Percentiles rank a stretch among this genome's conserved stretches.
These are phyloP conservation scores for Tanaodytes sp. DNA, from an alignment of 2,888 invertebrate species.

Conservation along the genomic window DNA sequence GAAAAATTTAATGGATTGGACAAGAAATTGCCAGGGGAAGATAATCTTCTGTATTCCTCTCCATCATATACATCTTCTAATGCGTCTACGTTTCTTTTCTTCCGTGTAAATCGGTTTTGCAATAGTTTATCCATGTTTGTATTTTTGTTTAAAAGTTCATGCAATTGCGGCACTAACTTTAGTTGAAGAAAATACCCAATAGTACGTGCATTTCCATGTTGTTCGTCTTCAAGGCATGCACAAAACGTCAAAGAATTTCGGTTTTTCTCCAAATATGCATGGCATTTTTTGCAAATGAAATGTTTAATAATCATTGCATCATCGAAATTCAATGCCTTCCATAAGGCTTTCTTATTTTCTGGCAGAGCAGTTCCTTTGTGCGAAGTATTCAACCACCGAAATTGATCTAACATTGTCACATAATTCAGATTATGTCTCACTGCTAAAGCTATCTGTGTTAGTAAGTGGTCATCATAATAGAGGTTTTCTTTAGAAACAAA, in stretches of 20 bases:
- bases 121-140: too few relatives aligned
- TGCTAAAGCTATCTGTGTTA: conserved; percentile 5
- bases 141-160: too few relatives aligned
- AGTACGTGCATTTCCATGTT: neutral
- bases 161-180: too few relatives aligned
- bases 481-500: conserved; percentile 3
- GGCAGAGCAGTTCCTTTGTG: conserved; percentile 9
- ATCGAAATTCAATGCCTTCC: conserved; percentile 7
- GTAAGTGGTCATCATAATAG: conserved; percentile 7
- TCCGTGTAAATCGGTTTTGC: too few relatives aligned
- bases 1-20: conserved; percentile 6
- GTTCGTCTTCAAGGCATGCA: neutral
- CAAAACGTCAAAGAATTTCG: neutral
- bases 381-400: conserved; percentile 4
- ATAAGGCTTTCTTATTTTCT: neutral
- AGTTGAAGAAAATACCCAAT: conserved; percentile 11
- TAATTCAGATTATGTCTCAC: conserved; percentile 12
- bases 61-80: conserved; percentile 20
- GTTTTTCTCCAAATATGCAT: conserved; percentile 10
- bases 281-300: conserved; percentile 3
- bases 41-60: conserved; percentile 8
- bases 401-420: conserved; percentile 1
- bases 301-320: conserved; percentile 10
- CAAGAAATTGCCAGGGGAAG: conserved; percentile 11
- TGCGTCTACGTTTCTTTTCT: too few relatives aligned